Percentiles rank a stretch among this genome's conserved stretches.
These are phyloP conservation scores for Papilio polytes DNA, from an alignment of 1,140 invertebrate genomes.

Conservation along the genomic window DNA sequence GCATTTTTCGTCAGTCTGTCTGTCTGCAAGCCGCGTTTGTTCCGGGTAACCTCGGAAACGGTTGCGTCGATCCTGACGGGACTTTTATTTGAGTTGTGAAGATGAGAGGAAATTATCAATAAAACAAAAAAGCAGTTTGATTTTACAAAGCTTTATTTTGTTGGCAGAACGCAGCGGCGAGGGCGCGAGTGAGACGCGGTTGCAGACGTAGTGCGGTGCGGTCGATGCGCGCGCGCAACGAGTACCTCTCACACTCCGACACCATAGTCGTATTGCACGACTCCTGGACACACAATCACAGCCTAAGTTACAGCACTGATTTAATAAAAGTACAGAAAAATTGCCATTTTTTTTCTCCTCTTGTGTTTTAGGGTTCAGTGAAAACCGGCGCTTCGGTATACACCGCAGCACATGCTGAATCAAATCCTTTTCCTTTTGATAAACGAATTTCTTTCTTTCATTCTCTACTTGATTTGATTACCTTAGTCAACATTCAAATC, in stretches of 20 bases:
- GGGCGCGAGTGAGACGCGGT: slow-evolving; percentile 55
- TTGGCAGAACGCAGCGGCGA: slow-evolving; percentile 57
- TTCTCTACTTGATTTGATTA: no score
- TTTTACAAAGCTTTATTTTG: slow-evolving; percentile 58
- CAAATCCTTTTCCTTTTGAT: no score
- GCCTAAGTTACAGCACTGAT: slow-evolving; percentile 17
- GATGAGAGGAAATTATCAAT: neutral
- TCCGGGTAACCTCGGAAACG: no score
- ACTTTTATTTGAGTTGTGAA: neutral
- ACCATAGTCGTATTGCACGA: slow-evolving; percentile 76
- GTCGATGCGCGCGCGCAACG: slow-evolving; percentile 60
- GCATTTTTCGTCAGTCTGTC: no score
- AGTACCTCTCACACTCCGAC: slow-evolving; percentile 68
- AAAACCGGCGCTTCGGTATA: no score
- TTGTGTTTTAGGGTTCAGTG: no score
- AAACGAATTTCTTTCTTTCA: no score
- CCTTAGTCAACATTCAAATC: no score
- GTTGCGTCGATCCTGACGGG: no score
- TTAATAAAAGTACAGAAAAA: neutral
- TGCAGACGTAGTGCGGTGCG: slow-evolving; percentile 63
- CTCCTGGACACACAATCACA: slow-evolving; percentile 37
- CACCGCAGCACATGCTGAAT: no score
- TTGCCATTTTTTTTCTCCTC: no score
- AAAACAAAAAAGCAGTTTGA: neutral
- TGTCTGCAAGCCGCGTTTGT: no score